Percentiles rank a stretch among this genome's conserved stretches.
These are phyloP conservation scores for Shargacucullia verbasci DNA, from an alignment of 2,888 invertebrate species.

Conservation along the genomic window DNA sequence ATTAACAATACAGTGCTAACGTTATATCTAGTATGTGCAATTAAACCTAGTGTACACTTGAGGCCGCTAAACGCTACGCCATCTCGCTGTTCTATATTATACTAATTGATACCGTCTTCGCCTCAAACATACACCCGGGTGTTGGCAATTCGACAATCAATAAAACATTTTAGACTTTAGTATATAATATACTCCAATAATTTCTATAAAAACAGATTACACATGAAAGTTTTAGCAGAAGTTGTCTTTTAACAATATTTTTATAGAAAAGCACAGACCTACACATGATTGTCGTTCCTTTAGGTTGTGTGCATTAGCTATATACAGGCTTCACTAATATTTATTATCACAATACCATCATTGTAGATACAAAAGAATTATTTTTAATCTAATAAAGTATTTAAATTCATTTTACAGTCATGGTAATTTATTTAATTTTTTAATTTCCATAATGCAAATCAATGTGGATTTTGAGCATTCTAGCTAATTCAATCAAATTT, in stretches of 20 bases:
- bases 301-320: constrained; percentile 65
- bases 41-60: constrained; percentile 64
- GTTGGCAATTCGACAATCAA: constrained; percentile 85
- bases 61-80: constrained; percentile 49
- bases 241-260: constrained; percentile 51
- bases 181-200: constrained; percentile 62
- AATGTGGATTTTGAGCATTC: constrained; percentile 30
- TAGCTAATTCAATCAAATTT: constrained; percentile 3
- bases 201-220: constrained; percentile 63
- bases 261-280: constrained; percentile 66
- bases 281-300: constrained; percentile 62
- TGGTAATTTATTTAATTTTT: constrained; percentile 21
- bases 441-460: constrained; percentile 30
- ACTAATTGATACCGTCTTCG: constrained; percentile 44
- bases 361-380: constrained; percentile 45
- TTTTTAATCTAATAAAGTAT: constrained; percentile 30
- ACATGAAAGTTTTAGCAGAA: constrained; percentile 54
- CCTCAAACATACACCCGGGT: constrained; percentile 66
- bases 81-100: constrained; percentile 39
- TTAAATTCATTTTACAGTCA: constrained; percentile 36
- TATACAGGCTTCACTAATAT: constrained; percentile 73
- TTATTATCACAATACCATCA: constrained; percentile 73
- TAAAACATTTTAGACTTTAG: constrained; percentile 65
- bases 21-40: constrained; percentile 69
- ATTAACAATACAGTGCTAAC: constrained; percentile 73